Percentiles rank a stretch among this genome's conserved stretches.
Evolutionary conservation across 2,797 vertebrate genomes (phyloP).

Genomic region (Ctenochaetus hawaiiensis): DNA sequence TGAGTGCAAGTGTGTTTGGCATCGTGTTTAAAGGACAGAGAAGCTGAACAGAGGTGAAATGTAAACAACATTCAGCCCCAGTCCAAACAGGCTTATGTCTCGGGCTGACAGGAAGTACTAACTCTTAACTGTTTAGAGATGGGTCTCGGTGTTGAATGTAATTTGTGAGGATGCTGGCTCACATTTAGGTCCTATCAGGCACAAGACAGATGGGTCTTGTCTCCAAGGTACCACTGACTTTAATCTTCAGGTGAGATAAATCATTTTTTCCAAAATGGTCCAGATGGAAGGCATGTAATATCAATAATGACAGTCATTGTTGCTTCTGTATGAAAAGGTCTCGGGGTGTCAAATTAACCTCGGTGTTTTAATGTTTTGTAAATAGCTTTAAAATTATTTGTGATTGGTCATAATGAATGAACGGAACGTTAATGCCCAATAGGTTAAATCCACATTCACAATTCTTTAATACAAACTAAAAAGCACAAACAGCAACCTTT

Average conservation of each 20-base stretch:
- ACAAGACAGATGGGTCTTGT: slow-evolving; percentile 29
- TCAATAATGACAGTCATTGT: not conserved
- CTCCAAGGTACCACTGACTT: slow-evolving; percentile 24
- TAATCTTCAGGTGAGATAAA: slow-evolving; percentile 17
- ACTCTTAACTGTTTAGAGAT: slow-evolving; percentile 67
- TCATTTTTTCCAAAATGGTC: not conserved
- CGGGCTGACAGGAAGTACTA: slow-evolving; percentile 65
- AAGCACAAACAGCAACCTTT: slow-evolving; percentile 33
- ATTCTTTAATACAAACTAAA: slow-evolving; percentile 17
- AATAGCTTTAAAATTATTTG: slow-evolving; percentile 6
- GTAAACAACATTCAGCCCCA: slow-evolving; percentile 64
- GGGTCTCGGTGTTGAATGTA: slow-evolving; percentile 42
- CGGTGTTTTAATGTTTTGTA: not conserved
- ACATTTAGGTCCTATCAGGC: slow-evolving; percentile 40
- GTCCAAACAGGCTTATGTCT: slow-evolving; percentile 69
- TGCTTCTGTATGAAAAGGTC: not conserved
- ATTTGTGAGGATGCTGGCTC: slow-evolving; percentile 41
- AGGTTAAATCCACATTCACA: slow-evolving; percentile 15
- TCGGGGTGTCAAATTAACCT: slow-evolving; percentile 14
- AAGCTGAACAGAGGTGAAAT: slow-evolving; percentile 55
- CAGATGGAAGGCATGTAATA: slow-evolving; percentile 14
- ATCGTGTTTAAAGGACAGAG: slow-evolving; percentile 49
- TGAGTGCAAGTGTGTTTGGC: slow-evolving; percentile 39
- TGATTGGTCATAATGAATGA: slow-evolving; percentile 34
- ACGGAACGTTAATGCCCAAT: slow-evolving; percentile 7